Conservation (phyloP, 2,888 invertebrate species). For the Papilio demoleus region DNA sequence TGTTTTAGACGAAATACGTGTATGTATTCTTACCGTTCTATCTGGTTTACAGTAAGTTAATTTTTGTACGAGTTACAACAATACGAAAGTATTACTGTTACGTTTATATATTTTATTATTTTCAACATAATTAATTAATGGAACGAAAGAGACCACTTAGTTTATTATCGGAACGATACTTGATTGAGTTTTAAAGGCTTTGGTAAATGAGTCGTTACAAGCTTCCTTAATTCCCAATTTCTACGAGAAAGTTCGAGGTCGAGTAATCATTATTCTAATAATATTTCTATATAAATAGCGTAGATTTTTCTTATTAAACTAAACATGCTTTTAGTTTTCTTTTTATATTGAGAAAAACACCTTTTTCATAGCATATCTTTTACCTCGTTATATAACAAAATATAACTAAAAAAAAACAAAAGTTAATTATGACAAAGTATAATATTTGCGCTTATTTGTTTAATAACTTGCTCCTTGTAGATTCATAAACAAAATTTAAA, state of each 20-base stretch:
- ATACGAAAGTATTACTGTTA: no score
- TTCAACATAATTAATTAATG: no score
- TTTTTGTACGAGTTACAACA: no score
- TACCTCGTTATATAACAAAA: background rate
- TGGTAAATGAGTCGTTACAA: slow-evolving; percentile 41
- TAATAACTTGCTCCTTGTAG: slow-evolving; percentile 8
- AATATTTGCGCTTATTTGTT: slow-evolving; percentile 1
- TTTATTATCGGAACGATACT: slow-evolving; percentile 72
- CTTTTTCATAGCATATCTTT: no score
- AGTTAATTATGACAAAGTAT: background rate
- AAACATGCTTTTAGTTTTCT: no score
- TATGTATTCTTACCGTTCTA: no score
- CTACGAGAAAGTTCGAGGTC: slow-evolving; percentile 6
- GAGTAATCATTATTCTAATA: slow-evolving; percentile 5
- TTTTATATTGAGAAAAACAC: no score
- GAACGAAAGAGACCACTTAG: slow-evolving; percentile 56
- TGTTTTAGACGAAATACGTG: background rate
- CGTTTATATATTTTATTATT: no score
- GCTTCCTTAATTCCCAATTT: slow-evolving; percentile 9
- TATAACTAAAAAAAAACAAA: background rate
- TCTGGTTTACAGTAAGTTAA: no score
- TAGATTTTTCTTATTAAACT: no score
- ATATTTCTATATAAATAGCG: background rate
- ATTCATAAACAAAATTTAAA: slow-evolving; percentile 10
- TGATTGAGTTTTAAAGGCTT: slow-evolving; percentile 67